Evolutionary conservation across 2,113 vertebrate genomes (phyloP).

Genomic region (Apaloderma vittatum): DNA sequence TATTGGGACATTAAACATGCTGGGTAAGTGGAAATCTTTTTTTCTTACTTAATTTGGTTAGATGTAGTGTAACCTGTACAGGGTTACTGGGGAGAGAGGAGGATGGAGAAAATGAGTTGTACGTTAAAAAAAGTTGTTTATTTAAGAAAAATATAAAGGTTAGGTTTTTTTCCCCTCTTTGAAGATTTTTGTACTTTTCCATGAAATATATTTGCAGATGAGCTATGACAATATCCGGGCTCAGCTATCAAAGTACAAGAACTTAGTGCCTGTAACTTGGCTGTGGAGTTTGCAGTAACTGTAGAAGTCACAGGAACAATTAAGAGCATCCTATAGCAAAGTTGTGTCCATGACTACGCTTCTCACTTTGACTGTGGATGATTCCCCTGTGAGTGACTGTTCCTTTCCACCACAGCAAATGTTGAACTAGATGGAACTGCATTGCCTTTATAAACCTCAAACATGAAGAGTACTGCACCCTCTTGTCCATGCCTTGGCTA

Average conservation of each 20-base stretch:
- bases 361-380: not conserved
- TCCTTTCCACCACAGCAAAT: not conserved
- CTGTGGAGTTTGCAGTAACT: not conserved
- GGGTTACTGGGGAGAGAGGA: not conserved
- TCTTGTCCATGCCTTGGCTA: not conserved
- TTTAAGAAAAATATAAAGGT: not conserved
- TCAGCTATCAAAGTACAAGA: not conserved
- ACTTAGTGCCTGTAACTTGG: not conserved
- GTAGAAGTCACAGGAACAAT: not conserved
- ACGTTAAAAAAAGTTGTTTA: not conserved
- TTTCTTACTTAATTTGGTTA: not conserved
- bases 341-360: not conserved
- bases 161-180: not conserved
- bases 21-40: constrained; percentile 85
- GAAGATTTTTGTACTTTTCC: not conserved
- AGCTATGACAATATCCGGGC: not conserved
- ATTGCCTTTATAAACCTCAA: not conserved
- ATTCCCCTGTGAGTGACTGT: not conserved
- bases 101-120: not conserved
- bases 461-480: not conserved
- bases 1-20: constrained; percentile 97
- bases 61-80: not conserved
- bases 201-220: not conserved
- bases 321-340: not conserved
- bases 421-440: not conserved